Evolutionary conservation across 2,888 invertebrate genomes (phyloP), one percentile per base, ranked within the genome.

Genomic region (Abrostola tripartita): DNA sequence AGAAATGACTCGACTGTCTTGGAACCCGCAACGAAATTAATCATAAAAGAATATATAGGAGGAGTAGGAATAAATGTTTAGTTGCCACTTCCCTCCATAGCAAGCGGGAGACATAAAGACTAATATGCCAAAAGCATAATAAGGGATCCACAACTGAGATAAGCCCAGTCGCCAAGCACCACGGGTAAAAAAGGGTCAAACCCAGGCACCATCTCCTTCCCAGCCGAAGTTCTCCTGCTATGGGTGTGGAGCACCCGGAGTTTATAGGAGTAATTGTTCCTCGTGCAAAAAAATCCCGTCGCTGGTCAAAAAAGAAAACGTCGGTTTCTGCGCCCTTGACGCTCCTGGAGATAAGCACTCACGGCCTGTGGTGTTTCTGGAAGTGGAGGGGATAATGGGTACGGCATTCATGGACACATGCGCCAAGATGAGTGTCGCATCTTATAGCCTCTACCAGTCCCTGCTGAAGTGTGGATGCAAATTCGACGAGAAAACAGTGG

Each of bases 161-260:
- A n/a, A n/a, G n/a, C n/a, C n/a, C n/a, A n/a, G n/a, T n/a, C n/a
- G n/a, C n/a, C n/a, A n/a, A n/a, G n/a, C n/a, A n/a, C n/a, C n/a
- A n/a, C n/a, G n/a, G n/a, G n/a, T n/a, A n/a, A n/a, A n/a, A n/a
- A n/a, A n/a, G n/a, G n/a, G n/a, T n/a, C 41, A 41, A 12, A 70
- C 75, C 2, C 75, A 72, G 56, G 64, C 56, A 37, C 68, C 72
- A 12, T 73, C 72, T 8, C 66, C 66, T 7, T 74, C 72, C 5
- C 64, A 65, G 12, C 64, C 73, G 1, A 66, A 51, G 37, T 72
- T 75, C 42, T 53, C 57, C 0, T 73, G 73, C 35, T 72, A 70
- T 24, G 73, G 68, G 1, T 76, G 78, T 42, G 68, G 72, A 10
- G 37, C 62, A 37, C 71, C 70, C 37, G 75, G 68, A 8, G 62